Evolutionary conservation across 2,797 vertebrate species (phyloP).

Genomic region (Muscicapa striata): DNA sequence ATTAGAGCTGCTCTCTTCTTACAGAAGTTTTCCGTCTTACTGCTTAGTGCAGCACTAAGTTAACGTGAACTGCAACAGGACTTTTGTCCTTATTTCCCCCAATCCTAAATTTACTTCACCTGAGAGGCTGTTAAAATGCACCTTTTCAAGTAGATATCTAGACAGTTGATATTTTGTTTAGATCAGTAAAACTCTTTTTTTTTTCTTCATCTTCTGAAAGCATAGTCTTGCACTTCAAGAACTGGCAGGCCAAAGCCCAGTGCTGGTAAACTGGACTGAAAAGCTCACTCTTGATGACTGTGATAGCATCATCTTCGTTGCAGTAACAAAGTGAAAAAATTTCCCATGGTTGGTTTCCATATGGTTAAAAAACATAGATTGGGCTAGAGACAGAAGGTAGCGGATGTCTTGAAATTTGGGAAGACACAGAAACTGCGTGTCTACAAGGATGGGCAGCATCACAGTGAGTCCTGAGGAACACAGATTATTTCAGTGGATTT

Average conservation of each 20-base stretch:
- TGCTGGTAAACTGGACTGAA: neutral
- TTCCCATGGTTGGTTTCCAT: neutral
- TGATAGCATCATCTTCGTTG: no score
- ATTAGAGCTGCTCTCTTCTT: neutral
- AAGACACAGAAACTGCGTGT: neutral
- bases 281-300: neutral
- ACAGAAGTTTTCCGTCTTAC: fast-evolving
- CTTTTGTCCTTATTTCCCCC: neutral
- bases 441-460: neutral
- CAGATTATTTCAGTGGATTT: neutral
- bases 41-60: neutral
- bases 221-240: neutral
- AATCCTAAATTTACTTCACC: neutral
- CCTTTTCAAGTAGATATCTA: neutral
- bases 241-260: neutral
- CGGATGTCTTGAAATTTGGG: neutral
- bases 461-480: neutral
- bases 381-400: neutral
- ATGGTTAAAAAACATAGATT: neutral
- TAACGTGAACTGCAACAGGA: neutral
- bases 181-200: fast-evolving
- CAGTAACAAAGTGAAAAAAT: neutral
- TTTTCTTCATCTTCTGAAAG: neutral
- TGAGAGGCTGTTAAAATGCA: neutral
- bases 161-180: neutral